Evolutionary conservation across 2,888 invertebrate genomes (phyloP), one percentile per base, ranked within the genome.

Genomic region (Leptura quadrifasciata): DNA sequence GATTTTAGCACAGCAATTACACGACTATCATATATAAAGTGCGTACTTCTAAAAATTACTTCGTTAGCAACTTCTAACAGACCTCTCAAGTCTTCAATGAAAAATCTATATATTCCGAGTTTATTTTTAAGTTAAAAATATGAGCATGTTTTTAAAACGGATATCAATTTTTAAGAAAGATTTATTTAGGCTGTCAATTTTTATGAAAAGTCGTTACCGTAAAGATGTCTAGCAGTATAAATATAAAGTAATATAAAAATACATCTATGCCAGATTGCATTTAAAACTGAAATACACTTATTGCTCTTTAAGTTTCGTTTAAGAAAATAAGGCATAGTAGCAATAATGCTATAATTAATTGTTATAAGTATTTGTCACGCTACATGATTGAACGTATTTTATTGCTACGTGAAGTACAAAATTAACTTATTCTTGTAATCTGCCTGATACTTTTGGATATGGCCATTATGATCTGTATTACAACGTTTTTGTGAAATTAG

Each of bases 321-420:
- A 47, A 47, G n/a, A 47, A 6, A 75, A 75, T 67, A 71, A 75
- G 58, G 72, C 67, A 35, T 58, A 47, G 35, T 47, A 61, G 76
- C 72, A 76, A 72, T 64, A 31, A 57, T 24, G 57, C 58, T 69
- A 31, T 75, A 76, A 72, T 72, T 72, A 72, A 76, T 72, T 47
- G 72, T 73, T 72, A 72, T 69, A 63, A 20, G 27, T n/a, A 57
- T 64, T 57, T 21, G 76, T 68, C 76, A 76, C 76, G 76, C 76
- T 35, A 75, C 10, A 39, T 1, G 47, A 6, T 5, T 47, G n/a
- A 47, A 47, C 47, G n/a, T n/a, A n/a, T 12, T 47, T 47, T 47
- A 47, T 47, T 47, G 17, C n/a, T 39, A 12, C 39, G 1, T 39
- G 6, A 12, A 39, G 10, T 39, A 39, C 12, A 10, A 39, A 39